A percentile compares a stretch with the other conserved stretches of the same genome.
These are phyloP conservation scores for Enteromius viviparus DNA, from an alignment of 2,797 vertebrate species.

Conservation along the genomic window DNA sequence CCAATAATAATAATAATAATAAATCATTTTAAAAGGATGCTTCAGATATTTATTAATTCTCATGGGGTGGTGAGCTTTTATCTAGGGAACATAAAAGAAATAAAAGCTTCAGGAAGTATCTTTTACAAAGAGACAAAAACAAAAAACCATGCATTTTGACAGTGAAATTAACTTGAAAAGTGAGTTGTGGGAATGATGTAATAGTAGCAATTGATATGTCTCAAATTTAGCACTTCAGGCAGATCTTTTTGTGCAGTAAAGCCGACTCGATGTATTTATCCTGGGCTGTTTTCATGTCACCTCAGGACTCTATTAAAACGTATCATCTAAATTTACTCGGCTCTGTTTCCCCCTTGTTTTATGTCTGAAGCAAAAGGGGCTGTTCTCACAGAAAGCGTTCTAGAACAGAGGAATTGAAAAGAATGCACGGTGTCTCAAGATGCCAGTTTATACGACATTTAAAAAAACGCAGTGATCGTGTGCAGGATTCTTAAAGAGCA, in stretches of 20 bases:
- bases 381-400: neutral
- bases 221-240: constrained; percentile 36
- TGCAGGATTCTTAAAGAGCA: neutral
- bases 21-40: neutral
- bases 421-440: neutral
- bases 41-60: neutral
- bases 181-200: constrained; percentile 17
- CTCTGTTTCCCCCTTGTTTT: neutral
- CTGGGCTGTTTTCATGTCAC: constrained; percentile 4
- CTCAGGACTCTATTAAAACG: constrained; percentile 15
- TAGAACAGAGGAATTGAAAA: neutral
- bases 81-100: neutral
- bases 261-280: neutral
- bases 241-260: constrained; percentile 23
- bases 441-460: neutral
- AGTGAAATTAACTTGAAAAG: constrained; percentile 5
- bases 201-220: constrained; percentile 9
- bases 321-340: constrained; percentile 20
- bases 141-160: neutral
- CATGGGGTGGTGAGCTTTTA: neutral
- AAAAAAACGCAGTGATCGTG: neutral
- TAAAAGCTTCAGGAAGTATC: constrained; percentile 15
- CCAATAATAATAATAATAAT: neutral
- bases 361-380: neutral
- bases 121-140: neutral